Conservation (phyloP, 2,888 invertebrate genomes). For the Watsonalla cultraria region DNA sequence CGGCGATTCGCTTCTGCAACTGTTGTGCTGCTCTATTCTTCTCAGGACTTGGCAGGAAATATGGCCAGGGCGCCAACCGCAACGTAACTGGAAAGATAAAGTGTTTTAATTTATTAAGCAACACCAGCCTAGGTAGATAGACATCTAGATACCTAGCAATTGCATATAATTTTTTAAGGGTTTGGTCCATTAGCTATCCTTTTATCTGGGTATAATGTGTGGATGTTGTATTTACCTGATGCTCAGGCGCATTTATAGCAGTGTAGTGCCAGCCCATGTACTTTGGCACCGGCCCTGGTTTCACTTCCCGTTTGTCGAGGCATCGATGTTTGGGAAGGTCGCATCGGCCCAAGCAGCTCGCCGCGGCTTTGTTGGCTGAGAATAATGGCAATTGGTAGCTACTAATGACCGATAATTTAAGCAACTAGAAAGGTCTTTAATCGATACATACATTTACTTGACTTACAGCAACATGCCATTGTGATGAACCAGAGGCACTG, state of each 20-base stretch:
- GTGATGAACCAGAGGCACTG: slow-evolving; percentile 23
- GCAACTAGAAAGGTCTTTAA: not conserved
- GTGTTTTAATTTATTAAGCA: too few relatives aligned
- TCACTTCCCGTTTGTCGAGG: slow-evolving; percentile 47
- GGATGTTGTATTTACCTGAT: slow-evolving; percentile 42
- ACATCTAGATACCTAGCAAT: too few relatives aligned
- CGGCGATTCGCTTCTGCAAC: slow-evolving; percentile 8
- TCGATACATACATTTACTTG: slow-evolving; percentile 39
- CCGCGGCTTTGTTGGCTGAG: slow-evolving; percentile 46
- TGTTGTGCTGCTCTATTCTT: slow-evolving; percentile 57
- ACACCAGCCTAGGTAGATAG: too few relatives aligned
- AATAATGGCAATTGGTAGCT: not conserved
- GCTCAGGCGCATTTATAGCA: slow-evolving; percentile 60
- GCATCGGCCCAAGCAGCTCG: slow-evolving; percentile 65
- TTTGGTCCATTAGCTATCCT: too few relatives aligned
- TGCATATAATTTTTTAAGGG: too few relatives aligned
- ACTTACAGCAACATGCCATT: slow-evolving; percentile 59
- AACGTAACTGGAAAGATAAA: slow-evolving; percentile 47
- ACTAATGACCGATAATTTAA: not conserved
- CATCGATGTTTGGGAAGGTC: slow-evolving; percentile 65
- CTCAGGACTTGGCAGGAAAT: slow-evolving; percentile 63
- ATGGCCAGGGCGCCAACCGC: slow-evolving; percentile 74
- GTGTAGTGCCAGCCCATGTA: slow-evolving; percentile 72
- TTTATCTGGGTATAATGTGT: too few relatives aligned
- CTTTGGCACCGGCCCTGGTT: slow-evolving; percentile 60